These are phyloP conservation scores for Vombatus ursinus DNA, from an alignment of 2,113 vertebrate species.

Conservation along the genomic window DNA sequence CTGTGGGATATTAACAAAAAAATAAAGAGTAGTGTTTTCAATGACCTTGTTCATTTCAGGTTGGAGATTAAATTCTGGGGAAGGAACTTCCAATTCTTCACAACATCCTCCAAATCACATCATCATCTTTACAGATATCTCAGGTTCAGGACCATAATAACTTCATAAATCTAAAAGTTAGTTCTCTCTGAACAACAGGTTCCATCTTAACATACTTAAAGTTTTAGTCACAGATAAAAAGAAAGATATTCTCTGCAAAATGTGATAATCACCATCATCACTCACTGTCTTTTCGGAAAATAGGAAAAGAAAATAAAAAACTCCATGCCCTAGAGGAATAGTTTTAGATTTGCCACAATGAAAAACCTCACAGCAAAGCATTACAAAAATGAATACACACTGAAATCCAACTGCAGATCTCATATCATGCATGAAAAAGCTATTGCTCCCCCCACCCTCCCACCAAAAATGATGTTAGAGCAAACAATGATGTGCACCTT, in stretches of 20 bases:
- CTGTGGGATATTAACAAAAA: slow-evolving; percentile 1
- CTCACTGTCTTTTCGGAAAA: slow-evolving; percentile 17
- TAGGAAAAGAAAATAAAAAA: slow-evolving; percentile 6
- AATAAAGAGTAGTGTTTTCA: slow-evolving; percentile 40
- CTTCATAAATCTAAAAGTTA: neutral
- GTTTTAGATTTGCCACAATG: slow-evolving; percentile 25
- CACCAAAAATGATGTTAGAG: slow-evolving; percentile 19
- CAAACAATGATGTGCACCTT: slow-evolving; percentile 74
- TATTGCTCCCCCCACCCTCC: neutral
- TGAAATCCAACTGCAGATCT: slow-evolving; percentile 58
- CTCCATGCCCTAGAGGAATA: slow-evolving; percentile 49
- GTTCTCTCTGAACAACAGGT: slow-evolving; percentile 36
- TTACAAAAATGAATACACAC: slow-evolving; percentile 59
- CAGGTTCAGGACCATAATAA: slow-evolving; percentile 5
- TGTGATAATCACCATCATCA: neutral
- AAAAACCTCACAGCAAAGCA: slow-evolving; percentile 44
- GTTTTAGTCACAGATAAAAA: slow-evolving; percentile 20
- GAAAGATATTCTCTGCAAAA: slow-evolving; percentile 45
- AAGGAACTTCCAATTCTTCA: neutral
- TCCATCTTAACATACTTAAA: slow-evolving; percentile 44
- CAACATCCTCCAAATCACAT: slow-evolving; percentile 9
- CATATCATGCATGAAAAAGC: slow-evolving; percentile 54
- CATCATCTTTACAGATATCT: neutral
- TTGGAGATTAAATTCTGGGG: slow-evolving; percentile 11
- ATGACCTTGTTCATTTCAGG: slow-evolving; percentile 36